A percentile compares a stretch with the other conserved stretches of the same genome.
phyloP scores from a whole-genome alignment of 2,888 invertebrate genomes.

The Dexiosoma caninum region DNA sequence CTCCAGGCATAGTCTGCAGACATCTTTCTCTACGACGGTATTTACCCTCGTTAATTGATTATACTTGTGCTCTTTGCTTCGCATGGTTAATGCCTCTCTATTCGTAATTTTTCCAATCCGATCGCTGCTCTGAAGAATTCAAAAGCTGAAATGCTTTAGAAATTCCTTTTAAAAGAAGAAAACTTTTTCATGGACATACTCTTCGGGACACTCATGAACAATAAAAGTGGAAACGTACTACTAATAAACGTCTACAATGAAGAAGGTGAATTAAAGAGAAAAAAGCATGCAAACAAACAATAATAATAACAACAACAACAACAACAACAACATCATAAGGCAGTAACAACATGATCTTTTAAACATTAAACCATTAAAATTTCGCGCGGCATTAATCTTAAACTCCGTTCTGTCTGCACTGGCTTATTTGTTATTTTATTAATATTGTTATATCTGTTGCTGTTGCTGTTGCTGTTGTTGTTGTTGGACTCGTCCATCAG shows the following conservation, averaged over 20 bases:
- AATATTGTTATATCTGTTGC: neutral
- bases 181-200: conserved; percentile 11
- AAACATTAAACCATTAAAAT: conserved; percentile 63
- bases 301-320: conserved; percentile 40
- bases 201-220: neutral
- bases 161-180: too few species aligned
- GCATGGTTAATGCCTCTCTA: too few species aligned
- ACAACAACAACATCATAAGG: too few species aligned
- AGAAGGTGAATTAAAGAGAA: neutral
- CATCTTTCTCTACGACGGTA: too few species aligned
- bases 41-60: too few species aligned
- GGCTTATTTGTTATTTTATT: conserved; percentile 45
- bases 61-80: too few species aligned
- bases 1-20: too few species aligned
- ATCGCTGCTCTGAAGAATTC: too few species aligned
- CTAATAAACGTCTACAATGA: conserved; percentile 42
- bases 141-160: too few species aligned
- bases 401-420: conserved; percentile 56
- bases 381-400: conserved; percentile 64
- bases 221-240: conserved; percentile 38
- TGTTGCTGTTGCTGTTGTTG: conserved; percentile 7
- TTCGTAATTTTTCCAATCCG: too few species aligned
- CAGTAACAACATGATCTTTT: conserved; percentile 48
- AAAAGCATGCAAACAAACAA: conserved; percentile 21
- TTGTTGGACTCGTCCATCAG: conserved; percentile 44